Base-by-base conservation (phyloP, 1,140 invertebrate genomes). In the Musca domestica region DNA sequence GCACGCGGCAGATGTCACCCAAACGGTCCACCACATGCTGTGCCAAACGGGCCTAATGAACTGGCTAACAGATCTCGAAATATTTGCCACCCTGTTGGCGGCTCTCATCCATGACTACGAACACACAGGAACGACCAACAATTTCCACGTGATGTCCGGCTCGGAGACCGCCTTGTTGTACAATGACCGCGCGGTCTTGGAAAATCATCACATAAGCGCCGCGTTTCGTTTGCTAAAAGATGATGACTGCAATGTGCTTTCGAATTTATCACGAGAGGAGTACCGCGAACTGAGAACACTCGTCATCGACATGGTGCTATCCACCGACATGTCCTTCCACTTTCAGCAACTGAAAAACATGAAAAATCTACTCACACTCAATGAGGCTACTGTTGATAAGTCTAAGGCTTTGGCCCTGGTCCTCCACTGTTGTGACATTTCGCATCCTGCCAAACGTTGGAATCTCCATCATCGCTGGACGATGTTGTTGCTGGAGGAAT, bases 61-160 rank as follows among this genome's bases (percentile, higher is more conserved):
- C 82, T 96, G 93, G 92, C 82, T 98, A 74, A 93, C 93, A 47
- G 96, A 98, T 82, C 83, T 98, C 73, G 96, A 98, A 84, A 94
- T 98, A 73, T 95, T 98, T 77, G 95, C 96, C 30, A 94, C 94
- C 3, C 85, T 98, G 64, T 87, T 98, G 72, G 95, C 95, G 5
- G 96, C 96, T 9, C 86, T 98, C 48, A 92, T 98, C 71, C 96
- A 98, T 78, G 96, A 98, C 83, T 81, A 73, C 56, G 95, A 98
- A 84, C 96, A 98, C 82, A 98, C 96, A n/a, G 96, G 96, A 74
- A 96, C 96, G 54, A 98, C 96, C n/a, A 98, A 98, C 83, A 98
- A 96, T 83, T 98, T 98, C 82, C 96, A 98, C 81, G 94, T 98
- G 20, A 96, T 95, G 91, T 96, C 95, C 23, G 91, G 93, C 22